Conservation (phyloP, 2,888 invertebrate species). For the Ophion ellenae region DNA sequence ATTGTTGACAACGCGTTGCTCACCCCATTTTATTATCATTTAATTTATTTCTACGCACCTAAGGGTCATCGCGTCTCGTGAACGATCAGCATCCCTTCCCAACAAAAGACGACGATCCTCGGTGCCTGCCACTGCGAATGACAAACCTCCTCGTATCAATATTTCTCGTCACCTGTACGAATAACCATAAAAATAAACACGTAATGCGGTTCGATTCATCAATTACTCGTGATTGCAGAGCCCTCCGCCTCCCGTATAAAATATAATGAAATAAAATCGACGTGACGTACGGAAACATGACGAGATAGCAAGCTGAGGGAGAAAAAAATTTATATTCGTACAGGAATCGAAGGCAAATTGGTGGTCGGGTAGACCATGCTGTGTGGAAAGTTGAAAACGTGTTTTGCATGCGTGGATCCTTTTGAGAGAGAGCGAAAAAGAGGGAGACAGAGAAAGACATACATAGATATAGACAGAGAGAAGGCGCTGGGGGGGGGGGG, state of each 20-base stretch:
- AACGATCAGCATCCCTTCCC: no score
- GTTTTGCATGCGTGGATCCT: constrained; percentile 62
- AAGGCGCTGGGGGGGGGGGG: no score
- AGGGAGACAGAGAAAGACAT: constrained; percentile 15
- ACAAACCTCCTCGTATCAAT: neutral
- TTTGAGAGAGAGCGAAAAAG: constrained; percentile 23
- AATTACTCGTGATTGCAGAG: constrained; percentile 35
- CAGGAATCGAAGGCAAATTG: constrained; percentile 64
- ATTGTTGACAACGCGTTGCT: no score
- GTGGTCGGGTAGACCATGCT: constrained; percentile 58
- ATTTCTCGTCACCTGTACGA: neutral
- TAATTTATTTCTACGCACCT: no score
- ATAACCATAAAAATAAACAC: constrained; percentile 10
- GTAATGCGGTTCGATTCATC: constrained; percentile 10
- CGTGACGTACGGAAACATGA: constrained; percentile 19
- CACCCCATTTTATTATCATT: no score
- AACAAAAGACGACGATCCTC: neutral
- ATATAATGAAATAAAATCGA: constrained; percentile 55
- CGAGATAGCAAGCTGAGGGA: neutral
- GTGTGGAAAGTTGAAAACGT: constrained; percentile 71
- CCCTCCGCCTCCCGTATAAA: constrained; percentile 12
- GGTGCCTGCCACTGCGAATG: neutral
- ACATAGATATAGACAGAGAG: neutral
- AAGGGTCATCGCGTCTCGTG: no score
- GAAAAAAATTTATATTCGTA: constrained; percentile 60